Percentiles rank a stretch among this genome's conserved stretches.
phyloP scores from a whole-genome alignment of 2,113 vertebrate genomes.

The Coptodon rendalli region DNA sequence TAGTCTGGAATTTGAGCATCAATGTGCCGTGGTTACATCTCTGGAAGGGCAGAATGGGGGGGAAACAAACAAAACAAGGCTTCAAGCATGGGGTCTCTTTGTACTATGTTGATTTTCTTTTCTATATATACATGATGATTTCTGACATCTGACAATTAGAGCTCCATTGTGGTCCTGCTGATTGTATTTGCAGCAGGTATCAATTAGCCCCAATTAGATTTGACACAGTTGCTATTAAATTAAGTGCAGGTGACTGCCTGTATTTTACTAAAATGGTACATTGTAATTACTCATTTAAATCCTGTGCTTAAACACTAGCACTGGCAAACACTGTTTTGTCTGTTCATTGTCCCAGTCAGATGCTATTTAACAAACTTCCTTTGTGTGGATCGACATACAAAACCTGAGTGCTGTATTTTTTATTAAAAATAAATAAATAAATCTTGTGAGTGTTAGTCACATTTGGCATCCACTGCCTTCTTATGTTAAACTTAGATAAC shows the following conservation, averaged over 20 bases:
- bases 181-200: slow-evolving; percentile 33
- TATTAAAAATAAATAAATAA: not conserved
- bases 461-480: not conserved
- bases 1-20: not conserved
- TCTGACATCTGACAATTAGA: slow-evolving; percentile 13
- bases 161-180: not conserved
- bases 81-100: not conserved
- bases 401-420: not conserved
- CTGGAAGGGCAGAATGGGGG: not conserved
- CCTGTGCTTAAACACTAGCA: not conserved
- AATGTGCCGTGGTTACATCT: not conserved
- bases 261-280: not conserved
- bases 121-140: not conserved
- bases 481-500: not conserved
- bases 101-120: not conserved
- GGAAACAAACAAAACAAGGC: not conserved
- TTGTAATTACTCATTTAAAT: slow-evolving; percentile 13
- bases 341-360: not conserved
- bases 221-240: slow-evolving; percentile 24
- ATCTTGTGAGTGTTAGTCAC: not conserved
- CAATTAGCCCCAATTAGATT: slow-evolving; percentile 24
- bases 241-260: not conserved
- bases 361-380: not conserved
- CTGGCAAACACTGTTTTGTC: not conserved
- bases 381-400: not conserved